Percentiles rank a stretch among this genome's conserved stretches.
Conservation (phyloP, 2,113 vertebrate genomes). For the Daubentonia madagascariensis region DNA sequence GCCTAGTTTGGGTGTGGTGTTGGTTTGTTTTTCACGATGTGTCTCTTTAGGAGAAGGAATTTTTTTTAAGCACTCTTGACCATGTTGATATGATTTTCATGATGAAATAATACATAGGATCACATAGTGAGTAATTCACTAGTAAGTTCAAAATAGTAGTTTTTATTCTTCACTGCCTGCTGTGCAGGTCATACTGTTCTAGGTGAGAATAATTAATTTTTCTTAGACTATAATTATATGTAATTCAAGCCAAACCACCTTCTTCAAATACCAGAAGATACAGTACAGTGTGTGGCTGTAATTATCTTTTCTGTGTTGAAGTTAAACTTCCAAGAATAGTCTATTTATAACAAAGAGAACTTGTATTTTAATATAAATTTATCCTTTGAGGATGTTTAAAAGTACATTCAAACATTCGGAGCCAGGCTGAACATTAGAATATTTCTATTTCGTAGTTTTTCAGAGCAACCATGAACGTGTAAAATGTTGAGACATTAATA, state of each 20-base stretch:
- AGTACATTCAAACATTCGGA: conserved; percentile 5
- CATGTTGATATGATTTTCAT: not conserved
- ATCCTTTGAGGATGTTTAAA: conserved; percentile 47
- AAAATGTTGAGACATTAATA: not conserved
- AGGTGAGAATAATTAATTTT: conserved; percentile 54
- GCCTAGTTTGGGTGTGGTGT: not conserved
- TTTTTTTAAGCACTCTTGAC: not conserved
- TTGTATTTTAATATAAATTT: conserved; percentile 46
- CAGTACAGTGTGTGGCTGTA: conserved; percentile 35
- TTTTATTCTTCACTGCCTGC: not conserved
- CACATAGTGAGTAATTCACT: not conserved
- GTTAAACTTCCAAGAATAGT: conserved; percentile 55
- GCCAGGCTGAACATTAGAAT: not conserved
- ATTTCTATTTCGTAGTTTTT: not conserved
- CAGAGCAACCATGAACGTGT: not conserved
- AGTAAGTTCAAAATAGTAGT: not conserved
- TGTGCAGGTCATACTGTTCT: conserved; percentile 27
- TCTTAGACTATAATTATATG: conserved; percentile 59
- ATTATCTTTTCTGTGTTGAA: conserved; percentile 61
- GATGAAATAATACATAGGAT: not conserved
- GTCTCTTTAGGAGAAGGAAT: not conserved
- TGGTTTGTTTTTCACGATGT: not conserved
- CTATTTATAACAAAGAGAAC: conserved; percentile 67
- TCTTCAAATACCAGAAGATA: conserved; percentile 46
- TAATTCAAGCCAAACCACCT: conserved; percentile 58